Evolutionary conservation across 2,797 vertebrate genomes (phyloP).

Genomic region (Notolabrus celidotus): DNA sequence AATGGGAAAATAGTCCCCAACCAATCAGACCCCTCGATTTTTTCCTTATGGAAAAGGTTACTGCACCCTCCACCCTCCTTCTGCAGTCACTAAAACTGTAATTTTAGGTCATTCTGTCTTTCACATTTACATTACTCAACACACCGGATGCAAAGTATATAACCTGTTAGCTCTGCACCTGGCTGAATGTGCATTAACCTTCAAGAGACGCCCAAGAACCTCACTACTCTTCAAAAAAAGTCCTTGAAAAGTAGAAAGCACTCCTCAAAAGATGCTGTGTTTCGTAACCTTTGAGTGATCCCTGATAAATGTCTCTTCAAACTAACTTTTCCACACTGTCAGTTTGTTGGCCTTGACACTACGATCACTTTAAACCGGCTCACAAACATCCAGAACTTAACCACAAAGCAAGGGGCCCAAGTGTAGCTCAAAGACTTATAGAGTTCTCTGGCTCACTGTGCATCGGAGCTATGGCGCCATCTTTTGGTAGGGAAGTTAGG

Average conservation of each 20-base stretch:
- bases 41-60: slow-evolving; percentile 77
- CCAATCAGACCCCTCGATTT: slow-evolving; percentile 54
- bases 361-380: slow-evolving; percentile 27
- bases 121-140: slow-evolving; percentile 60
- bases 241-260: slow-evolving; percentile 18
- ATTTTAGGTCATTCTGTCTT: slow-evolving; percentile 56
- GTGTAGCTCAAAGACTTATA: slow-evolving; percentile 14
- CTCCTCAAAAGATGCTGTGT: slow-evolving; percentile 24
- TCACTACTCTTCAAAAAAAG: slow-evolving; percentile 7
- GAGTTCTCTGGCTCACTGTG: slow-evolving; percentile 23
- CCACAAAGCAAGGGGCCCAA: slow-evolving; percentile 25
- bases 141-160: slow-evolving; percentile 57
- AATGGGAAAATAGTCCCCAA: slow-evolving; percentile 62
- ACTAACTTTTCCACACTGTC: slow-evolving; percentile 27
- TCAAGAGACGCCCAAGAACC: slow-evolving; percentile 10
- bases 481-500: slow-evolving; percentile 69
- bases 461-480: slow-evolving; percentile 75
- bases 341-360: slow-evolving; percentile 9
- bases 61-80: slow-evolving; percentile 32
- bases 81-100: slow-evolving; percentile 48
- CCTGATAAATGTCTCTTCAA: slow-evolving; percentile 25
- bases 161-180: slow-evolving; percentile 64
- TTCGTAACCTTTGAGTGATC: slow-evolving; percentile 26
- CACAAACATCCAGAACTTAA: slow-evolving; percentile 41
- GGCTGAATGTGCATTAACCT: slow-evolving; percentile 26